Base-by-base conservation (phyloP, 92 coral and sea anemone genomes). In the Porites evermanni region DNA sequence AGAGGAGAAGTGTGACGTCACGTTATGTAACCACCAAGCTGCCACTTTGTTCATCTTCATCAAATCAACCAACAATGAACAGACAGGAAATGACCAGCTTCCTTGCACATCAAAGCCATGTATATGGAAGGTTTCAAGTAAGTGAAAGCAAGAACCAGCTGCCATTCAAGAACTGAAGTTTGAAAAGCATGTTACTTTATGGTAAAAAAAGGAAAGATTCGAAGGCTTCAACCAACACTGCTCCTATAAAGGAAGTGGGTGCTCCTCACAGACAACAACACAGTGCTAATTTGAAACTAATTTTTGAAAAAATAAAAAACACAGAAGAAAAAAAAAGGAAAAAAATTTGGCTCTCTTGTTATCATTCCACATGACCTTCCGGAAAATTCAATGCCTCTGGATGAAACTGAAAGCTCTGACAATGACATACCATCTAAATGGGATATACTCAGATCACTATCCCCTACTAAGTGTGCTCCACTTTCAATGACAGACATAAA, bases 381-480 rank as follows among this genome's bases (percentile, higher is more conserved):
- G 72, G 67, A 70, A 78, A 24, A 26, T 26, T 26, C 58, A 59
- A 59, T 86, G 84, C 74, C 79, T 78, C 53, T 84, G 29, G 29
- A 26, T 26, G 1, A 26, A 26, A 26, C 29, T 26, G 29, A 26
- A 26, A 26, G 29, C 17, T 72, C 32, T 26, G 29, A 26, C 29
- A 26, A 70, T 79, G 78, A 69, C 84, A 64, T 70, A 87, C 78
- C 75, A 32, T 56, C 83, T 14, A 87, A 87, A 44, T 91, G 86
- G 93, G 86, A 82, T 20, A 58, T 91, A n/a, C 84, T 88, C n/a
- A n/a, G n/a, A n/a, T n/a, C n/a, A n/a, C n/a, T n/a, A 16, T 91
- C 94, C 79, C 94, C 94, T 38, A 74, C 79, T 20, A 91, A 88
- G 67, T 2, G n/a, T 67, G 81, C 81, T 18, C 94, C 94, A 72